These are phyloP conservation scores for Artemia franciscana DNA, from an alignment of 1,140 invertebrate genomes.

Conservation along the genomic window DNA sequence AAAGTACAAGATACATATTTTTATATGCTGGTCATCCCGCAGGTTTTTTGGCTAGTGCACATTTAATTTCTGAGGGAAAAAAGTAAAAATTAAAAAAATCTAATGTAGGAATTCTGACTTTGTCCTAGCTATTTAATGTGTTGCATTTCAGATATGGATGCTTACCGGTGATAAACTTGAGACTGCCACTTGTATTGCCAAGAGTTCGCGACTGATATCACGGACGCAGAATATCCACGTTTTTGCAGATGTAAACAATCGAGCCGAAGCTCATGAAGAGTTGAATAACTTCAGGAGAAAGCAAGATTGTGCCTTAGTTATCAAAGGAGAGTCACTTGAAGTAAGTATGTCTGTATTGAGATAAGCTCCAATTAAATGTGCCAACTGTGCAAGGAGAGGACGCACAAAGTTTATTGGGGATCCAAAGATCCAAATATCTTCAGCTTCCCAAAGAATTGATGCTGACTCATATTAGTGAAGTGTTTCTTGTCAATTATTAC, in stretches of 20 bases:
- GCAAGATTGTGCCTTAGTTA: slow-evolving; percentile 66
- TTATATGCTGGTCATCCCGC: too few relatives aligned
- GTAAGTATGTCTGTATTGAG: too few relatives aligned
- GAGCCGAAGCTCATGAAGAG: slow-evolving; percentile 76
- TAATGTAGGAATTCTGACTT: background rate
- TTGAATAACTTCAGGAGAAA: slow-evolving; percentile 68
- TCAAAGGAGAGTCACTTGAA: slow-evolving; percentile 78
- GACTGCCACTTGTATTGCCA: slow-evolving; percentile 94
- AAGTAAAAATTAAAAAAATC: too few relatives aligned
- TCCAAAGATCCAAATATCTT: too few relatives aligned
- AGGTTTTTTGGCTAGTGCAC: too few relatives aligned
- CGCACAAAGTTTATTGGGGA: too few relatives aligned
- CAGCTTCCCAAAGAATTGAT: too few relatives aligned
- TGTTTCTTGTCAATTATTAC: too few relatives aligned
- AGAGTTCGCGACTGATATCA: slow-evolving; percentile 70
- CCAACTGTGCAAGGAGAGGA: too few relatives aligned
- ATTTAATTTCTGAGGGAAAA: background rate
- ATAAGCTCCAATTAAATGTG: too few relatives aligned
- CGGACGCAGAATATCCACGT: slow-evolving; percentile 45
- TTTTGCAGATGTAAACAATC: slow-evolving; percentile 44
- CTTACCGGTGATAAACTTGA: slow-evolving; percentile 96
- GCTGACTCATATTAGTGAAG: too few relatives aligned
- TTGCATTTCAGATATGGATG: slow-evolving; percentile 70
- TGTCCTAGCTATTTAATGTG: background rate
- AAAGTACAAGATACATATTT: too few relatives aligned